phyloP scores from a whole-genome alignment of 2,888 invertebrate species.

The Leptarthrus brevirostris region DNA sequence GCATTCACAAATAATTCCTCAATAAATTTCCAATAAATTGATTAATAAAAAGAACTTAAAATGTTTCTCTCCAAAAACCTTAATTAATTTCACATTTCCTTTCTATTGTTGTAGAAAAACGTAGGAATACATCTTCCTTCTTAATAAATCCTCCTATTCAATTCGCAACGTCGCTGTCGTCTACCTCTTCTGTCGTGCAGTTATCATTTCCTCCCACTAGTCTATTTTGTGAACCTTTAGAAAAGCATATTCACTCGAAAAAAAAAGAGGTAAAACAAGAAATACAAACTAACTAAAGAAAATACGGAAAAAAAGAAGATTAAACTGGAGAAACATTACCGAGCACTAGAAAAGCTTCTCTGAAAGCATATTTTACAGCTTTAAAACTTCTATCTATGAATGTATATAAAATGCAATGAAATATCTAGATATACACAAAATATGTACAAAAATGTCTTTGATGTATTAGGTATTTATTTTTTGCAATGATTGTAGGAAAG shows the following conservation, averaged over 20 bases:
- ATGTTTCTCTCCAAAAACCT: too few species aligned
- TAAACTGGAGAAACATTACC: conserved; percentile 36
- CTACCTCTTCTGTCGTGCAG: neutral
- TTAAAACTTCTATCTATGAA: conserved; percentile 35
- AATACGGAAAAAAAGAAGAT: conserved; percentile 5
- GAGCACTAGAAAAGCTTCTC: conserved; percentile 44
- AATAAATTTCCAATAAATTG: too few species aligned
- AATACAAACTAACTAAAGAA: conserved; percentile 21
- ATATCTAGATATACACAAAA: conserved; percentile 22
- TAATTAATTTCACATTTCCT: too few species aligned
- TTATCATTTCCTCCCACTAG: neutral
- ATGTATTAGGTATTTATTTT: conserved; percentile 8
- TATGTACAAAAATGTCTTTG: conserved; percentile 10
- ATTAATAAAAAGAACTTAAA: too few species aligned
- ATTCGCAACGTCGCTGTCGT: too few species aligned
- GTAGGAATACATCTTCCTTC: too few species aligned
- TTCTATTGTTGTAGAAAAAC: too few species aligned
- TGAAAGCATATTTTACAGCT: conserved; percentile 50
- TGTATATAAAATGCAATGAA: conserved; percentile 44
- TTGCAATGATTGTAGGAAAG: neutral
- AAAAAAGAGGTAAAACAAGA: conserved; percentile 4
- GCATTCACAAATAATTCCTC: too few species aligned
- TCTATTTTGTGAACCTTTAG: neutral
- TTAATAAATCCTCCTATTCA: too few species aligned
- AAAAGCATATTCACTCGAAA: conserved; percentile 16